phyloP scores from a whole-genome alignment of 2,888 invertebrate genomes.

The Pachymerium ferrugineum region DNA sequence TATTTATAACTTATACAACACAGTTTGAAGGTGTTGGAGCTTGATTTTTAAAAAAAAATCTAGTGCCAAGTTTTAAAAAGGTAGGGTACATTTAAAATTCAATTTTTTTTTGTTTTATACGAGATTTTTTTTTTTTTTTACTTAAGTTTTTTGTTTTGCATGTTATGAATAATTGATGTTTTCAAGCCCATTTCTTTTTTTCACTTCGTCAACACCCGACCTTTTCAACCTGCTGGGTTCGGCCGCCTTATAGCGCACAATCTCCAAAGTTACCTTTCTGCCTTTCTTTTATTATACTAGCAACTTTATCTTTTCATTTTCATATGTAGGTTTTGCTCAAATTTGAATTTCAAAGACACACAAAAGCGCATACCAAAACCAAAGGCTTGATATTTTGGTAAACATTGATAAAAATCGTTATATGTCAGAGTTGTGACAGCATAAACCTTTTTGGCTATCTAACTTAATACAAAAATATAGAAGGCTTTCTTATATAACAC shows the following conservation, averaged over 20 bases:
- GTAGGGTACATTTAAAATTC: neutral
- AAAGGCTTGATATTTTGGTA: neutral
- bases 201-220: conserved; percentile 2
- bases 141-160: conserved; percentile 8
- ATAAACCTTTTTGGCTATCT: neutral
- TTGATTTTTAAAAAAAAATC: neutral
- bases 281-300: conserved; percentile 10
- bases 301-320: conserved; percentile 23
- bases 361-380: neutral
- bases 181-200: neutral
- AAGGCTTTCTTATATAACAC: conserved; percentile 3
- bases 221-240: conserved; percentile 1
- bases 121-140: neutral
- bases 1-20: neutral
- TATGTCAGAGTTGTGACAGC: neutral
- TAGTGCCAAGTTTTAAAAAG: neutral
- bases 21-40: neutral
- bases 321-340: neutral
- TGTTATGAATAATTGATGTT: conserved; percentile 27
- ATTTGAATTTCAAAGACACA: conserved; percentile 21
- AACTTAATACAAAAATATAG: conserved; percentile 19
- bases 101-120: conserved; percentile 15
- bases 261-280: conserved; percentile 2
- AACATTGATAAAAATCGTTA: conserved; percentile 11
- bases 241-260: neutral